Evolutionary conservation across 2,797 vertebrate species (phyloP), one percentile per base, ranked within the genome.

Genomic region (Takifugu rubripes): DNA sequence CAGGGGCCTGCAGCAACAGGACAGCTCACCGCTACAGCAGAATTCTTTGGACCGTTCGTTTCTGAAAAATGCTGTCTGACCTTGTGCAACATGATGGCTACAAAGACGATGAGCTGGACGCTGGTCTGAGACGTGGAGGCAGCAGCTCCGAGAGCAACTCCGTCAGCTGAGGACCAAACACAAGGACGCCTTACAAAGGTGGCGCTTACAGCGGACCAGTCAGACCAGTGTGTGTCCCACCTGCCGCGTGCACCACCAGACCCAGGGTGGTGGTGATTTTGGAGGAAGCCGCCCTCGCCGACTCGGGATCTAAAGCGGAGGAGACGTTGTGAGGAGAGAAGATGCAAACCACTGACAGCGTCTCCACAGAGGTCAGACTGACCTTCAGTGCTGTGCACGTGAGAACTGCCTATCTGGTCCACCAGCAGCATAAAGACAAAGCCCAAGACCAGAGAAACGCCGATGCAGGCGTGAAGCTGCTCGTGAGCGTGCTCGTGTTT

Each of bases 81-180:
- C 95, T 99, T 99, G 82, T 99, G 97, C 63, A 99, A 86, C 97
- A 99, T 99, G 74, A 99, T 99, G 0, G 97, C 97, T 67, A 99
- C 97, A 66, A 99, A 99, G n/a, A 99, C 96, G 67, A 99, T 99
- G 81, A 99, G 92, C 78, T 99, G 97, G 71, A 99, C 97, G 21
- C 94, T 97, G 47, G 97, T 98, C 84, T 98, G 96, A 66, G 97
- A 99, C 42, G 97, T 99, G 14, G 97, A 99, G 75, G 96, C 97
- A 55, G 97, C 97, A 25, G 97, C 97, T 73, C 97, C 97, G 31
- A 99, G 83, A 1, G 97, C 97, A 66, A 99, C 95, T 14, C 97
- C 97, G 47, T 99, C 97, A 65, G 97, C 97, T 98, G 82, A 44
- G 87, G 51, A 45, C 54, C 46, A 56, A 25, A 61, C 5, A 68